Evolutionary conservation across 2,888 invertebrate species (phyloP), one percentile per base, ranked within the genome.

Genomic region (Microctonus aethiopoides): DNA sequence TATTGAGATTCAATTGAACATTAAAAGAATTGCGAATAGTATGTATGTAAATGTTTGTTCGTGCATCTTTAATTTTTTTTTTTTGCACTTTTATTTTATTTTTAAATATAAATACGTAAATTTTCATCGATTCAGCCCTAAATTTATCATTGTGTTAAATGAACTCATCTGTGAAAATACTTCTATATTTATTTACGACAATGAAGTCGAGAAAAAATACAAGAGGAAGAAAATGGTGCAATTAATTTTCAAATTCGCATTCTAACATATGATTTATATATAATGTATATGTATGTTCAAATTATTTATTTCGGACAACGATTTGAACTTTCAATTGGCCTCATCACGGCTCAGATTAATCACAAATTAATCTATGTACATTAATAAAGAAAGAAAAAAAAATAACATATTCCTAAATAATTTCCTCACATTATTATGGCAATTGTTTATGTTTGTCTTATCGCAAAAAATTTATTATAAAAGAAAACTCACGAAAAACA

Each of bases 1-100:
- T 54, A 63, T 61, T 66, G 66, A 70, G 41, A 57, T n/a, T 51
- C 11, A 51, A 56, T 41, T 36, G 59, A 54, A 46, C 65, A 5
- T 57, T 51, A 9, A 20, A 66, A 24, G n/a, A 16, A 57, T 29
- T 46, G 20, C 32, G 29, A 56, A 39, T 32, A 13, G 57, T 66
- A n/a, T 64, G 9, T 36, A 20, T 54, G 34, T 32, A 24, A n/a
- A 2, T 22, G 22, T 51, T 16, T 51, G 22, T 51, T 5, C 22
- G 9, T 16, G 16, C 9, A 29, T 5, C 29, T 5, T 29, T 2
- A 6, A 46, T 11, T 16, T 20, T 6, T 22, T 22, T 22, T 22
- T 22, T 16, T 2, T 22, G 0, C 22, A 22, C 16, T 7, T 16
- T n/a, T n/a, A 2, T 16, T 22, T 36, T 64, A 11, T 4, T n/a